Evolutionary conservation across 1,140 invertebrate genomes (phyloP).

Genomic region (Drosophila kepulauana): DNA sequence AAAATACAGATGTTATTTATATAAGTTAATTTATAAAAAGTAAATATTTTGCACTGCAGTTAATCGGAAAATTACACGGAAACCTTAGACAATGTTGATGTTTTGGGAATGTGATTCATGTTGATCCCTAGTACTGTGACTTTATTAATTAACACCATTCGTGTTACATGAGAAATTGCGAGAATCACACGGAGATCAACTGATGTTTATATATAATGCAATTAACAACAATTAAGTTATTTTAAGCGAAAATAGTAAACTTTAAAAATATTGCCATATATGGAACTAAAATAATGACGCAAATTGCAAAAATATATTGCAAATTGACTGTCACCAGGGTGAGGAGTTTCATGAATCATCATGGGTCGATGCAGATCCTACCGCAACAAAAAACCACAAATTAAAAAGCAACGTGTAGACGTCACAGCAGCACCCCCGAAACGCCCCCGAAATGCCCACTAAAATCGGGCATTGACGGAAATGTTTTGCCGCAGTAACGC

Average conservation of each 20-base stretch:
- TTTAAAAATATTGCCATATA: neutral
- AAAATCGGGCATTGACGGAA: constrained; percentile 40
- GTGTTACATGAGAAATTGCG: neutral
- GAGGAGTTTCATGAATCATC: constrained; percentile 9
- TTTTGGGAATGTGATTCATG: constrained; percentile 48
- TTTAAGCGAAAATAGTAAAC: neutral
- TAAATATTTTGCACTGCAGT: constrained; percentile 49
- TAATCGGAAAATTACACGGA: constrained; percentile 42
- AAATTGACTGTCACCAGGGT: neutral
- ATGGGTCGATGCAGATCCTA: constrained; percentile 9
- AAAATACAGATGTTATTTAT: neutral
- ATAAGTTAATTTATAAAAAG: constrained; percentile 37
- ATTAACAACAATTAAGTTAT: neutral
- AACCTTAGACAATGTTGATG: constrained; percentile 10
- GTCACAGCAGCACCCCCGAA: constrained; percentile 32
- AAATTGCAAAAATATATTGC: constrained; percentile 3
- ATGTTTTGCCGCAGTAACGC: constrained; percentile 35
- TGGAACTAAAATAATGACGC: constrained; percentile 15
- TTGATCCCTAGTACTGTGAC: constrained; percentile 8
- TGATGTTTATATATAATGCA: neutral
- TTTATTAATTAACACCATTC: constrained; percentile 27
- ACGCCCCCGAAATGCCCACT: neutral
- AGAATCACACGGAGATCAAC: neutral
- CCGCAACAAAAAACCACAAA: constrained; percentile 55
- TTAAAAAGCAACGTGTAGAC: constrained; percentile 15